Percentiles rank a stretch among this genome's conserved stretches.
phyloP scores from a whole-genome alignment of 1,140 invertebrate species.

The Colletes latitarsis region DNA sequence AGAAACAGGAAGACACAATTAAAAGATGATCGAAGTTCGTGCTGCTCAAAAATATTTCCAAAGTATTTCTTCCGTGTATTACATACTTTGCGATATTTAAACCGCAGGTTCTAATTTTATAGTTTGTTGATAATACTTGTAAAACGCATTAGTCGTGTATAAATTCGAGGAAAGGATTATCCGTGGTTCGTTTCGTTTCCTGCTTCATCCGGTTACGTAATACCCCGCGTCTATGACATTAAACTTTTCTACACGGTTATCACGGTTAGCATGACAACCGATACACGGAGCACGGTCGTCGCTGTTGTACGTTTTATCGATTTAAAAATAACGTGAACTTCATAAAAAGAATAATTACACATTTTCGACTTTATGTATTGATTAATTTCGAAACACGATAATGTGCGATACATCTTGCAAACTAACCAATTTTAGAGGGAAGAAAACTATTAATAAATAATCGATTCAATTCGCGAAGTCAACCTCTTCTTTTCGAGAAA shows the following conservation, averaged over 20 bases:
- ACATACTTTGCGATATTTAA: background rate
- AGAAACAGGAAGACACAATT: too few species aligned
- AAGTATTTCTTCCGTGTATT: too few species aligned
- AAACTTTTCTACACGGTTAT: background rate
- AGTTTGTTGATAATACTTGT: background rate
- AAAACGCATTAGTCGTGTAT: background rate
- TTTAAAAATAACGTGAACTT: background rate
- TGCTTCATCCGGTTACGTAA: background rate
- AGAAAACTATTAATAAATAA: background rate
- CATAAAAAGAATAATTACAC: background rate
- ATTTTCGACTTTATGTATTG: background rate
- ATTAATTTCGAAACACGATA: background rate
- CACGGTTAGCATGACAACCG: background rate
- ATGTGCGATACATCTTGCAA: background rate
- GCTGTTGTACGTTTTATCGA: background rate
- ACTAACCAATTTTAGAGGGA: too few species aligned
- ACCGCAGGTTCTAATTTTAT: background rate
- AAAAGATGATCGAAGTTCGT: too few species aligned
- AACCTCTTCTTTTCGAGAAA: too few species aligned
- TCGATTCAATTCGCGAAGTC: too few species aligned
- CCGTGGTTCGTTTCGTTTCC: background rate
- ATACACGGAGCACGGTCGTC: background rate
- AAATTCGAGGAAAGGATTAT: background rate
- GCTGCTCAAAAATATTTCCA: too few species aligned
- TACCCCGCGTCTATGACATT: background rate